Evolutionary conservation across 2,888 invertebrate genomes (phyloP), one percentile per base, ranked within the genome.

Genomic region (Entomobrya multifasciata): DNA sequence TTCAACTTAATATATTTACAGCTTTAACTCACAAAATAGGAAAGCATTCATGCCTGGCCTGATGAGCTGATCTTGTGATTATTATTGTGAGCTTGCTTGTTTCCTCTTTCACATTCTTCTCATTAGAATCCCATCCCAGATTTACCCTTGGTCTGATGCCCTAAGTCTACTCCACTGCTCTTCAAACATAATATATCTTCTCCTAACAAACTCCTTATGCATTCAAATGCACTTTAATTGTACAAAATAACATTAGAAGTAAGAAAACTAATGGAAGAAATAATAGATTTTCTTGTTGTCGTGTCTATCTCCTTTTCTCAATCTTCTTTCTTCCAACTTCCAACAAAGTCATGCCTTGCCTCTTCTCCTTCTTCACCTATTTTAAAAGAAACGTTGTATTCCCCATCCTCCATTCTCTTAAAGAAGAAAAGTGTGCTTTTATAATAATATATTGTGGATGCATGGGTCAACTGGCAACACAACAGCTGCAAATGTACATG

Each of bases 181-280:
- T 30, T 55, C 74, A 74, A 55, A 55, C 36, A 74, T 60, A 36
- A 79, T 79, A 65, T 67, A 55, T 80, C 80, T 70, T 80, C 52
- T 41, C 55, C 36, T 80, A 80, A 80, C 80, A 52, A 65, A 80
- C 65, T 65, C 65, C 79, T 65, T 74, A 72, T 82, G 82, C 82
- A 82, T 82, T 82, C 82, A 72, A 82, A 82, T 82, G 82, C 74
- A 82, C 74, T 74, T 62, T 82, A 82, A 82, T 82, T 82, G 80
- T 70, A 70, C 57, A 55, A 49, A 49, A 57, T 17, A 27, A 41
- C 62, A 70, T 79, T 17, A 55, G 55, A 20, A 36, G 36, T 36
- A 36, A 36, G 8, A n/a, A 76, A 76, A 76, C 55, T 22, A 76
- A 55, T 47, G 49, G 72, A 47, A 36, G 55, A 74, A 74, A 74